These are phyloP conservation scores for Nasonia longicornis DNA, from an alignment of 1,140 invertebrate genomes.

Conservation along the genomic window DNA sequence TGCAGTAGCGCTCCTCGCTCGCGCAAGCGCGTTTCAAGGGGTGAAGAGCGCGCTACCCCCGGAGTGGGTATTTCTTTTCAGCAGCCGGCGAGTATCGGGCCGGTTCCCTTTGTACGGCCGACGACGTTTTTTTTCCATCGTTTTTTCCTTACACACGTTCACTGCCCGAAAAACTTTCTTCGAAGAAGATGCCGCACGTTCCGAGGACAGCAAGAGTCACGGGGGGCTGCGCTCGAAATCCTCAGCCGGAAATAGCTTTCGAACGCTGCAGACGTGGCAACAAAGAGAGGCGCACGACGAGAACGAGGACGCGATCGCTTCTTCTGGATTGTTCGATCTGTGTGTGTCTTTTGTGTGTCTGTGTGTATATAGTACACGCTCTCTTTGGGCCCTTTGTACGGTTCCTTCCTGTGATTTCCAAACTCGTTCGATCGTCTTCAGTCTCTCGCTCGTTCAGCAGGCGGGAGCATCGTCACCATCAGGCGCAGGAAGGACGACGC, in stretches of 20 bases:
- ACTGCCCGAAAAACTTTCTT: conserved; percentile 23
- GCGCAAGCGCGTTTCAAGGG: background rate
- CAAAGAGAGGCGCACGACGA: background rate
- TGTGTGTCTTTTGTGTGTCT: too few relatives aligned
- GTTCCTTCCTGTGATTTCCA: background rate
- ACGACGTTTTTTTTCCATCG: background rate
- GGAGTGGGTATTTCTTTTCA: background rate
- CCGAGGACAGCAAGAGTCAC: background rate
- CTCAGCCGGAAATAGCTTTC: conserved; percentile 15
- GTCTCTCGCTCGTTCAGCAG: background rate
- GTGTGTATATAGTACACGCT: too few relatives aligned
- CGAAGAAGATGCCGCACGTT: background rate
- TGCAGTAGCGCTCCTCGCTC: background rate
- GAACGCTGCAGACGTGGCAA: background rate
- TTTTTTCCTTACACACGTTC: background rate
- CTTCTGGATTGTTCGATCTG: too few relatives aligned
- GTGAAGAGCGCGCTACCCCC: background rate
- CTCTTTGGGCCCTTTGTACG: too few relatives aligned
- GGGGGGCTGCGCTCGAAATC: background rate
- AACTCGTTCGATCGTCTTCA: background rate
- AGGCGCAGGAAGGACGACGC: background rate
- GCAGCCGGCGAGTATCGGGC: background rate
- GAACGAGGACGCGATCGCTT: too few relatives aligned
- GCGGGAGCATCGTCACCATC: background rate
- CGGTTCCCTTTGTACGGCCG: background rate